Evolutionary conservation across 2,797 vertebrate genomes (phyloP), one percentile per base, ranked within the genome.

Genomic region (Eulemur mongoz): DNA sequence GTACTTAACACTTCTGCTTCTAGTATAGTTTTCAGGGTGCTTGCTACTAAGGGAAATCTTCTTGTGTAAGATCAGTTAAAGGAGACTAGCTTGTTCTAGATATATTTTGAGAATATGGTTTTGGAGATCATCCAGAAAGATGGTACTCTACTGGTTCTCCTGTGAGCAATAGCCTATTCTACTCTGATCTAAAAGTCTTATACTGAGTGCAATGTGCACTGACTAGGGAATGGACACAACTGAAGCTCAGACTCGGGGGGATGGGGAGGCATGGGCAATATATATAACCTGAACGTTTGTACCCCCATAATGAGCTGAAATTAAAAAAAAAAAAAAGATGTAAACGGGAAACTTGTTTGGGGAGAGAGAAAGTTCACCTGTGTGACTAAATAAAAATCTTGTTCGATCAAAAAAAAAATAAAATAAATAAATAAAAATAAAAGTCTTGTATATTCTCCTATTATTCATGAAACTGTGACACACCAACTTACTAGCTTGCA

Each of bases 371-470:
- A 45, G 30, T 81, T 95, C 54, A 80, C 7, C 18, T 72, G n/a
- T 61, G 35, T 73, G 59, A 91, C 32, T 87, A 63, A 81, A 93
- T 54, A 35, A 9, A 95, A 95, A 84, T 89, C 38, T 87, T 75
- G 17, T 54, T 50, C 12, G 35, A 57, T 54, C 54, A 40, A 40
- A 40, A 40, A 40, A 40, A 40, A 40, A 40, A 40, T 40, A 40
- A 40, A 40, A 40, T 40, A 40, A 40, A 40, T 40, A 40, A 40
- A 40, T 7, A 40, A 40, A 40, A 40, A 40, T 40, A 40, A 40
- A 40, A 40, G 32, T 18, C 40, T 40, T 23, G 27, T 32, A 45
- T 61, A 65, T 65, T 83, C 20, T 50, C 13, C 17, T 6, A 67
- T 50, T 7, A 15, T 20, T 45, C 6, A 67, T 48, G 9, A 63